phyloP scores from a whole-genome alignment of 2,113 vertebrate species.

The Istiophorus platypterus region DNA sequence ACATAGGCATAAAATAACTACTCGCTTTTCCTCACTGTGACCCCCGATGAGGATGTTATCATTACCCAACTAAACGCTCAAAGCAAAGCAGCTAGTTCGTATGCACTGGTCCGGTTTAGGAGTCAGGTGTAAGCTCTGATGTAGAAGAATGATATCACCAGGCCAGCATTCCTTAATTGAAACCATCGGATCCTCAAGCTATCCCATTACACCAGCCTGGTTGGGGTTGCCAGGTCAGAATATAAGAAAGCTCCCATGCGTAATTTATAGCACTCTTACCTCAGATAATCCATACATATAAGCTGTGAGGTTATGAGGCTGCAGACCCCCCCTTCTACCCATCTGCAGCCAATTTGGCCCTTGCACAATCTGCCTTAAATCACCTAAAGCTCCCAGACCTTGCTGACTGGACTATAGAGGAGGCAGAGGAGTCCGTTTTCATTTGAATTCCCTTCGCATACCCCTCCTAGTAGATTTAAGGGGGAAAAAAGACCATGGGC shows the following conservation, averaged over 20 bases:
- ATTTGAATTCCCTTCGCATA: slow-evolving; percentile 73
- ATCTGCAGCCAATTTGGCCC: slow-evolving; percentile 77
- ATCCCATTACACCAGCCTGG: slow-evolving; percentile 59
- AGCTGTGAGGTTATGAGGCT: slow-evolving; percentile 64
- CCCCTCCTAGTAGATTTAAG: slow-evolving; percentile 60
- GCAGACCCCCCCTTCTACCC: slow-evolving; percentile 57
- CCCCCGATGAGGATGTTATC: background rate
- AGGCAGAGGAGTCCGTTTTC: slow-evolving; percentile 60
- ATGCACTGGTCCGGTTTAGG: slow-evolving; percentile 24
- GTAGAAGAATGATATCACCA: slow-evolving; percentile 53
- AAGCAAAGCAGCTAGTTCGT: slow-evolving; percentile 1
- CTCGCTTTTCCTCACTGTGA: background rate
- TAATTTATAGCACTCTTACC: slow-evolving; percentile 67
- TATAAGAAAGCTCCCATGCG: slow-evolving; percentile 62
- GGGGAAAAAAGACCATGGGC: slow-evolving; percentile 22
- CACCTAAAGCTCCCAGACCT: slow-evolving; percentile 59
- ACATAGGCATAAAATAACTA: too few relatives aligned
- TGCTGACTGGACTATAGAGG: slow-evolving; percentile 60
- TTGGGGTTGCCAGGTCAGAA: slow-evolving; percentile 65
- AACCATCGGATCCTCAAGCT: slow-evolving; percentile 58
- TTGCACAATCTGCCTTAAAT: slow-evolving; percentile 73
- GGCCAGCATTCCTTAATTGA: slow-evolving; percentile 58
- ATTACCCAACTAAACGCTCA: slow-evolving; percentile 24
- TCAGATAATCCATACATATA: slow-evolving; percentile 75
- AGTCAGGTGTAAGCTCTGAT: slow-evolving; percentile 25